These are phyloP conservation scores for Brienomyrus longianalis DNA, from an alignment of 2,113 vertebrate genomes.

Conservation along the genomic window DNA sequence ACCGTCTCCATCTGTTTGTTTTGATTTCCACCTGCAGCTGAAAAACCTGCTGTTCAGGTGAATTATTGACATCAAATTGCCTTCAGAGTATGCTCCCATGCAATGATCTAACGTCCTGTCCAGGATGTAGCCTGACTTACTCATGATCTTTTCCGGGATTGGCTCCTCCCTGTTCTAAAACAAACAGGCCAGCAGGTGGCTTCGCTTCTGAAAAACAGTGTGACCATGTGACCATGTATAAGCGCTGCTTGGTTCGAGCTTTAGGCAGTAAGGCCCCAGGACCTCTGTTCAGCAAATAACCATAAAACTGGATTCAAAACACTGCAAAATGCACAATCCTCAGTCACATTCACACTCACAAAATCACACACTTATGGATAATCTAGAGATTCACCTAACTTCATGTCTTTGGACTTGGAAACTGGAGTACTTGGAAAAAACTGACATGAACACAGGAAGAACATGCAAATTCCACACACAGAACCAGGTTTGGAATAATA, in stretches of 20 bases:
- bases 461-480: neutral
- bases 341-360: neutral
- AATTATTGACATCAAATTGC: constrained; percentile 4
- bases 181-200: neutral
- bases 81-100: neutral
- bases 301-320: neutral
- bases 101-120: neutral
- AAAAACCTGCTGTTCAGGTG: neutral
- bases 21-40: neutral
- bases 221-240: neutral
- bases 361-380: neutral
- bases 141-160: neutral
- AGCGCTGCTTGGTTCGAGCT: neutral
- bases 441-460: neutral
- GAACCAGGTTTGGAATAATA: neutral
- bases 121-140: neutral
- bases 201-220: neutral
- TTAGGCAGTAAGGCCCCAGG: neutral
- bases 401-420: neutral
- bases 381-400: neutral
- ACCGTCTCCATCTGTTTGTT: neutral
- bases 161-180: neutral
- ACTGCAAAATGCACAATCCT: neutral
- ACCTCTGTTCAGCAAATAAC: neutral
- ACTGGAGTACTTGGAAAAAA: neutral